A percentile compares a stretch with the other conserved stretches of the same genome.
Conservation (phyloP, 1,140 invertebrate species). For the Conus ventricosus region DNA sequence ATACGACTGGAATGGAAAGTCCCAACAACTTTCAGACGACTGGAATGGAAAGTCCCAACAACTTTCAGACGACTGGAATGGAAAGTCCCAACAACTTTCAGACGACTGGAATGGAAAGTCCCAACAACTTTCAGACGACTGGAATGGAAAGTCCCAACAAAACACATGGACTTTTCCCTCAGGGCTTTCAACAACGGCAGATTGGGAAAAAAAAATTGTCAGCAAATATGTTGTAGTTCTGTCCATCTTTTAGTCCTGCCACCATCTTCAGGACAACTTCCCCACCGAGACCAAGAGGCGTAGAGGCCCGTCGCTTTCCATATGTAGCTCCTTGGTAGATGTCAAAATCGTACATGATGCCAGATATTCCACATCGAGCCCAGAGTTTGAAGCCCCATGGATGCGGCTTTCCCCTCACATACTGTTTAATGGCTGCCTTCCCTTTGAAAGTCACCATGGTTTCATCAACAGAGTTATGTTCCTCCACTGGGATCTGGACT, state of each 20-base stretch:
- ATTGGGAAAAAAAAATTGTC: constrained; percentile 46
- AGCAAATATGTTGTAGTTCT: constrained; percentile 41
- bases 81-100: constrained; percentile 45
- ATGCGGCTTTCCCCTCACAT: constrained; percentile 39
- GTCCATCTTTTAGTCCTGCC: background rate
- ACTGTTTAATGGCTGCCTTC: constrained; percentile 21
- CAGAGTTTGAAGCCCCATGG: constrained; percentile 51
- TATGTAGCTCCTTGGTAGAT: constrained; percentile 54
- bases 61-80: constrained; percentile 37
- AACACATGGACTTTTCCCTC: constrained; percentile 22
- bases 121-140: constrained; percentile 44
- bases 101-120: constrained; percentile 42
- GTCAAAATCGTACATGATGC: constrained; percentile 50
- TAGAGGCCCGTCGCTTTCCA: background rate
- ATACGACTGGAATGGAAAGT: constrained; percentile 44
- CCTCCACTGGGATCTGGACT: constrained; percentile 27
- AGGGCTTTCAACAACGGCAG: constrained; percentile 32
- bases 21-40: constrained; percentile 41
- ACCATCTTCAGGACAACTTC: constrained; percentile 35
- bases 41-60: constrained; percentile 46
- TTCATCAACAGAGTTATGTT: constrained; percentile 45
- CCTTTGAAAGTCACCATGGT: constrained; percentile 26
- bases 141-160: constrained; percentile 44
- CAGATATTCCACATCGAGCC: constrained; percentile 23
- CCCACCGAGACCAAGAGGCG: constrained; percentile 33